phyloP scores from a whole-genome alignment of 2,113 vertebrate species.

The Polyodon spathula region DNA sequence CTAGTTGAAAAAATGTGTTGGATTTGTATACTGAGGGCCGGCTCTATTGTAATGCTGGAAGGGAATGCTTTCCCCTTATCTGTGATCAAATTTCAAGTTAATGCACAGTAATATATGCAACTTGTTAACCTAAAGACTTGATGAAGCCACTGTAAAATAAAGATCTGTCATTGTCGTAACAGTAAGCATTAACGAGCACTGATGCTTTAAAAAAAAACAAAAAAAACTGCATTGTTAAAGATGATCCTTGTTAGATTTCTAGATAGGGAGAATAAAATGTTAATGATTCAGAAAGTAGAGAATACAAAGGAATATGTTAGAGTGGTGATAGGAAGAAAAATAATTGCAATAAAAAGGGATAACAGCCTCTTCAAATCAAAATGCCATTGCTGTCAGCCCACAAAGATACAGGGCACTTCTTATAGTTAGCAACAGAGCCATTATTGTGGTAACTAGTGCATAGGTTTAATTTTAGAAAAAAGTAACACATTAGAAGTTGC shows the following conservation, averaged over 20 bases:
- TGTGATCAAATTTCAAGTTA: too few relatives aligned
- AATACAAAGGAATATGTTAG: slow-evolving; percentile 25
- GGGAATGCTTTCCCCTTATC: too few relatives aligned
- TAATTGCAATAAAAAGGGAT: slow-evolving; percentile 42
- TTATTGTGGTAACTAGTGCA: neutral
- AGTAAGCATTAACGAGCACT: slow-evolving; percentile 19
- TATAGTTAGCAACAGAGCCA: neutral
- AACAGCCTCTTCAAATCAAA: slow-evolving; percentile 23
- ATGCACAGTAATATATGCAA: too few relatives aligned
- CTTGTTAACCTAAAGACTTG: too few relatives aligned
- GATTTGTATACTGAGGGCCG: too few relatives aligned
- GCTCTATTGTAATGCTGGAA: too few relatives aligned
- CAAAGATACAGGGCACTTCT: too few relatives aligned
- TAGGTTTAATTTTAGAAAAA: neutral
- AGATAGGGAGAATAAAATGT: slow-evolving; percentile 29
- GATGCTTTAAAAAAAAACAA: slow-evolving; percentile 33
- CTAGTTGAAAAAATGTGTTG: too few relatives aligned
- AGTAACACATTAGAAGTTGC: neutral
- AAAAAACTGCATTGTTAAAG: slow-evolving; percentile 48
- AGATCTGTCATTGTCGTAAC: too few relatives aligned
- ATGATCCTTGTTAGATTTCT: slow-evolving; percentile 33
- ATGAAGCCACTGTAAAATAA: too few relatives aligned
- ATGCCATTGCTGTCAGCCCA: slow-evolving; percentile 31
- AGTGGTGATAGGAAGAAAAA: slow-evolving; percentile 22
- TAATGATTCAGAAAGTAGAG: slow-evolving; percentile 29